Conservation (phyloP, 1,140 invertebrate species). For the Ooceraea biroi region DNA sequence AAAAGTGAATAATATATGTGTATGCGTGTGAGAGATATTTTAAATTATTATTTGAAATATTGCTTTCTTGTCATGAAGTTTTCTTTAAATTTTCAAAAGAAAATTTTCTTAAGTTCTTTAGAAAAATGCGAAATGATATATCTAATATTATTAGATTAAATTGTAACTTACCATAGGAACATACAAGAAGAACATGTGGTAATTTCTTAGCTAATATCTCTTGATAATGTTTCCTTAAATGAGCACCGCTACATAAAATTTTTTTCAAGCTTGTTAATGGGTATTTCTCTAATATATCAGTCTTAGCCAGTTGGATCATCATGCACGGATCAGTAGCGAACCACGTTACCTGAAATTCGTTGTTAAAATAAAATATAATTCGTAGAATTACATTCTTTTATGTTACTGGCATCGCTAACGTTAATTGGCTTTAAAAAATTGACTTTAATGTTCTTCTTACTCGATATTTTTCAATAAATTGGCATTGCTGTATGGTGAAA, state of each 20-base stretch:
- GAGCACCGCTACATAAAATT: slow-evolving; percentile 61
- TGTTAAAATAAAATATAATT: neutral
- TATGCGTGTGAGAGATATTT: too few species aligned
- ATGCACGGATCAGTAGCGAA: slow-evolving; percentile 56
- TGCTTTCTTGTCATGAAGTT: too few species aligned
- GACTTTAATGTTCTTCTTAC: neutral
- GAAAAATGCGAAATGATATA: too few species aligned
- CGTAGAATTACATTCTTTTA: neutral
- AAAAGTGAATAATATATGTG: too few species aligned
- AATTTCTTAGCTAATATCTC: slow-evolving; percentile 1
- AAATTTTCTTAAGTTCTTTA: too few species aligned
- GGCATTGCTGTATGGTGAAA: neutral
- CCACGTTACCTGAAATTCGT: slow-evolving; percentile 59
- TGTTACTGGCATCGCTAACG: neutral
- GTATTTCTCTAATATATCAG: slow-evolving; percentile 38
- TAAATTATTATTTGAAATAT: too few species aligned
- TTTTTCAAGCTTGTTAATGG: slow-evolving; percentile 49
- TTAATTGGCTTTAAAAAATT: neutral
- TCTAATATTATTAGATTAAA: too few species aligned
- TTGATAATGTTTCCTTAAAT: slow-evolving; percentile 42
- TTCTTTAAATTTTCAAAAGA: too few species aligned
- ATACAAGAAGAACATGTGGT: slow-evolving; percentile 8
- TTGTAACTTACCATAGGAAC: slow-evolving; percentile 5
- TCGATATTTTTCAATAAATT: slow-evolving; percentile 36
- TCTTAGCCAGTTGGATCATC: slow-evolving; percentile 62